Evolutionary conservation across 2,797 vertebrate species (phyloP).

Genomic region (Brachymystax lenok): DNA sequence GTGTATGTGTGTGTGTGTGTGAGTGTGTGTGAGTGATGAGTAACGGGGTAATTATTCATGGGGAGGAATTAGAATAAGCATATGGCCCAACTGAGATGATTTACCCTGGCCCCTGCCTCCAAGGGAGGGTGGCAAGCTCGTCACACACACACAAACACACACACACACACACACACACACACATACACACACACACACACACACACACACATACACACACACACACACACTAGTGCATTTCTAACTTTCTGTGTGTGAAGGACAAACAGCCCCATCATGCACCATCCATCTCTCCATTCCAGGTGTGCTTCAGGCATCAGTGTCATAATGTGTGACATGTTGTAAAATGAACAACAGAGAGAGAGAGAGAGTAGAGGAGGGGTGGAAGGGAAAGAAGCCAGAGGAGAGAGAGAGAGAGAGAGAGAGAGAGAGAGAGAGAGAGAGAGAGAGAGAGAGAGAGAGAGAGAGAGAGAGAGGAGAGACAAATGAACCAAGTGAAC

Average conservation of each 20-base stretch:
- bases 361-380: conserved; percentile 34
- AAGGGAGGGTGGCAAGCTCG: conserved; percentile 38
- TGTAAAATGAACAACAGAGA: conserved; percentile 37
- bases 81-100: conserved; percentile 71
- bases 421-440: background rate
- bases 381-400: background rate
- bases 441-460: too few relatives aligned
- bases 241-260: conserved; percentile 47
- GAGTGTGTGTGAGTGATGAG: conserved; percentile 47
- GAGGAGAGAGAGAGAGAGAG: background rate
- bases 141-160: conserved; percentile 16
- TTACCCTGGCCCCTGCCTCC: conserved; percentile 60
- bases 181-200: background rate
- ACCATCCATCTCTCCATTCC: conserved; percentile 35
- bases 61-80: conserved; percentile 70
- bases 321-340: conserved; percentile 59
- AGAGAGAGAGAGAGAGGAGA: background rate
- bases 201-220: too few relatives aligned
- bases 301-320: conserved; percentile 41
- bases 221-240: background rate
- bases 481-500: background rate
- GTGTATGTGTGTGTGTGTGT: background rate
- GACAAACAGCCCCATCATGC: conserved; percentile 58
- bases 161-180: conserved; percentile 18
- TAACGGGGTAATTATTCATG: conserved; percentile 71